Conservation (phyloP, 2,888 invertebrate species). For the Acrobasis repandana region DNA sequence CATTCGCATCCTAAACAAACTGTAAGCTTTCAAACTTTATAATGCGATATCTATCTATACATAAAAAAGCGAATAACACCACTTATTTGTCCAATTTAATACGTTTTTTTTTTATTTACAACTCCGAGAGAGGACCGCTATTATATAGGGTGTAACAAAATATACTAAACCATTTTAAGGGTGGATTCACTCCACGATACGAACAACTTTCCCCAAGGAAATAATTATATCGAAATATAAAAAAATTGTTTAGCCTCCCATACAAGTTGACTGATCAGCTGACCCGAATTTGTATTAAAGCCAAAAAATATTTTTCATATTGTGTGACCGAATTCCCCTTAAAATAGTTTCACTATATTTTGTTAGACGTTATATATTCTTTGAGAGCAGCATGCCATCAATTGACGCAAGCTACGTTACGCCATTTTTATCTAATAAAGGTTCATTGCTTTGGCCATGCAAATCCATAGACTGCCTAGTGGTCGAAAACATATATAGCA, state of each 20-base stretch:
- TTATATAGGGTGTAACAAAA: no score
- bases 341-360: no score
- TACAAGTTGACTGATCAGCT: no score
- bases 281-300: no score
- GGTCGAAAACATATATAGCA: not conserved
- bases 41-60: constrained; percentile 63
- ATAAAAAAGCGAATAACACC: constrained; percentile 64
- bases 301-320: no score
- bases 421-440: constrained; percentile 7
- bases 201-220: no score
- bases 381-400: not conserved
- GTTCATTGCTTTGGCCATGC: constrained; percentile 8
- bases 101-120: constrained; percentile 30
- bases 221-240: no score
- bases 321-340: no score
- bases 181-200: no score
- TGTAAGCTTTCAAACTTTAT: constrained; percentile 57
- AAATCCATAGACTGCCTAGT: constrained; percentile 6
- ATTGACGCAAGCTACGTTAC: not conserved
- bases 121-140: not conserved
- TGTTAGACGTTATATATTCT: not conserved
- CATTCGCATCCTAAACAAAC: constrained; percentile 52
- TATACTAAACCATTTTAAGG: no score
- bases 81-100: constrained; percentile 42
- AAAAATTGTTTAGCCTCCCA: no score